Evolutionary conservation across 35 echinoderm and acorn worm genomes (phyloP).

Genomic region (Apostichopus californicus): DNA sequence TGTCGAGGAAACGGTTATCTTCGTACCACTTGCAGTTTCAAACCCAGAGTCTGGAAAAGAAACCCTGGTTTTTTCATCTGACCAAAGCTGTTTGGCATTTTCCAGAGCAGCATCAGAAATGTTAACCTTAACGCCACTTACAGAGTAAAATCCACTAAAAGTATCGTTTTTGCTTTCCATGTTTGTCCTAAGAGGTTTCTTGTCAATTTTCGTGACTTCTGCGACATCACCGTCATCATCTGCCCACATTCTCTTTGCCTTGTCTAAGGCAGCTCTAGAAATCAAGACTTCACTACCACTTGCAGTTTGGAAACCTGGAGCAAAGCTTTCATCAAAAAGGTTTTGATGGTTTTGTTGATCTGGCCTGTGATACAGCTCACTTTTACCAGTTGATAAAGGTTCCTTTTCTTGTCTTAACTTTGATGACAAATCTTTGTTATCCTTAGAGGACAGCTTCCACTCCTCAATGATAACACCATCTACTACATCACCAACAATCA

Average conservation of each 20-base stretch:
- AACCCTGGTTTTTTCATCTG: not conserved
- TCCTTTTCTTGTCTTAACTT: not conserved
- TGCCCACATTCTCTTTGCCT: not conserved
- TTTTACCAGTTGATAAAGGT: not conserved
- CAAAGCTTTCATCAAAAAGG: too few relatives aligned
- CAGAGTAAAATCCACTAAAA: constrained; percentile 38
- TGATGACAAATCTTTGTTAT: not conserved
- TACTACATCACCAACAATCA: not conserved
- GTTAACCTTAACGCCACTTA: not conserved
- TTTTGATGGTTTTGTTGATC: not conserved
- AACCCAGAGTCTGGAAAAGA: not conserved
- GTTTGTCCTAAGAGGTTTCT: too few relatives aligned
- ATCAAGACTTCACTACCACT: constrained; percentile 14
- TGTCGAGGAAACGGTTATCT: not conserved
- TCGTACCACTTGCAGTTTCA: constrained; percentile 3
- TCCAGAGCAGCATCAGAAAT: constrained; percentile 22
- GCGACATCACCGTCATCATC: not conserved
- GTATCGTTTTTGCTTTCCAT: not conserved
- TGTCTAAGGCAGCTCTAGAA: not conserved
- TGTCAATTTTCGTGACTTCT: not conserved
- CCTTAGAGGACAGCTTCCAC: not conserved
- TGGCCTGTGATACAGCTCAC: too few relatives aligned
- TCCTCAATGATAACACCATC: not conserved
- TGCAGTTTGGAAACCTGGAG: constrained; percentile 37
- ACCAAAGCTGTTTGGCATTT: constrained; percentile 22